Evolutionary conservation across 2,113 vertebrate genomes (phyloP).

Genomic region (Stercorarius parasiticus): DNA sequence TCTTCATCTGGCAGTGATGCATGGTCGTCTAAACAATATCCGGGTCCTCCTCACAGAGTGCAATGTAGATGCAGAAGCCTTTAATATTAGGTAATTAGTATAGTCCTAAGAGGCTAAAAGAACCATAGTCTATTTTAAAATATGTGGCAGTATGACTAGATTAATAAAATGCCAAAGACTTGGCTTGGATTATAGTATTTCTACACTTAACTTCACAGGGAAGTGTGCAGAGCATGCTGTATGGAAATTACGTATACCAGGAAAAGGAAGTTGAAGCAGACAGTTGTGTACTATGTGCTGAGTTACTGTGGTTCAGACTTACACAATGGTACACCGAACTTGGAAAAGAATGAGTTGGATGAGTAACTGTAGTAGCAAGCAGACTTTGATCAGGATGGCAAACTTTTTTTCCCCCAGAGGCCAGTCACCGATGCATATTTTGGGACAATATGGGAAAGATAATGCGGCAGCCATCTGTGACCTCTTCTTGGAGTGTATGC

Average conservation of each 20-base stretch:
- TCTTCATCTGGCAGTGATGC: constrained; percentile 97
- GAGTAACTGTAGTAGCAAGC: neutral
- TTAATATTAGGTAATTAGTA: constrained; percentile 87
- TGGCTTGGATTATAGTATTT: neutral
- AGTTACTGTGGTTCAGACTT: neutral
- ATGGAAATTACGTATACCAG: neutral
- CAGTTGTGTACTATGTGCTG: neutral
- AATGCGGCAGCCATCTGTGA: constrained; percentile 98
- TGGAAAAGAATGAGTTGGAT: neutral
- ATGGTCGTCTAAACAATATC: constrained; percentile 94
- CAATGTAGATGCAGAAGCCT: constrained; percentile 94
- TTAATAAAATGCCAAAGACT: fast-evolving
- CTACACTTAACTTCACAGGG: fast-evolving
- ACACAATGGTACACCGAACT: neutral
- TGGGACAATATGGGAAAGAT: constrained; percentile 98
- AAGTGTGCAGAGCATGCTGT: neutral
- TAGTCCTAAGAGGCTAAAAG: neutral
- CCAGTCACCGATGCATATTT: constrained; percentile 94
- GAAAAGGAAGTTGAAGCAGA: neutral
- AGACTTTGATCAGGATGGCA: neutral
- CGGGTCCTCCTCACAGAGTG: constrained; percentile 94
- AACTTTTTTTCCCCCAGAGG: constrained; percentile 78
- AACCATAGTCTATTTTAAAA: neutral
- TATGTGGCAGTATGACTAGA: neutral
- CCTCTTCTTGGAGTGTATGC: constrained; percentile 97